phyloP scores from a whole-genome alignment of 2,888 invertebrate species.

The Alloscopus bannaensis region DNA sequence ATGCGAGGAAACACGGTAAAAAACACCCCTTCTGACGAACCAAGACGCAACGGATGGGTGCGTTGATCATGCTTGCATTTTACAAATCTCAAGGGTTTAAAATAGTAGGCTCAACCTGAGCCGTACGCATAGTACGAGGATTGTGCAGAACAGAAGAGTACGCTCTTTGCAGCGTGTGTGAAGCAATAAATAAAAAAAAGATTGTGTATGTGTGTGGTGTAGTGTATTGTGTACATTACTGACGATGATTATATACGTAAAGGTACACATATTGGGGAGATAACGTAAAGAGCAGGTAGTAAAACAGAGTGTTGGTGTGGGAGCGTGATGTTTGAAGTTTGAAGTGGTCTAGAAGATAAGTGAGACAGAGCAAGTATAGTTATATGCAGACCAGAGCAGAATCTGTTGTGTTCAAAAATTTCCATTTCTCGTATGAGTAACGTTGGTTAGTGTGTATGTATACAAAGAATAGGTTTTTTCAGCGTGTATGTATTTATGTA shows the following conservation, averaged over 20 bases:
- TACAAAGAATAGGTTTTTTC: slow-evolving; percentile 14
- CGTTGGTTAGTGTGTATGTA: slow-evolving; percentile 23
- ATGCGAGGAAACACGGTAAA: background rate
- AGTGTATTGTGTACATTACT: slow-evolving; percentile 49
- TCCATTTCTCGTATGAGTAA: slow-evolving; percentile 43
- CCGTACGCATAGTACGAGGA: slow-evolving; percentile 17
- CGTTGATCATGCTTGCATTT: slow-evolving; percentile 26
- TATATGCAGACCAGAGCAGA: too few species aligned
- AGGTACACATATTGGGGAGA: too few species aligned
- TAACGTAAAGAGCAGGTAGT: too few species aligned
- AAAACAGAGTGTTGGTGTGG: too few species aligned
- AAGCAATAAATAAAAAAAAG: slow-evolving; percentile 47
- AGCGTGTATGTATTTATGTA: slow-evolving; percentile 7
- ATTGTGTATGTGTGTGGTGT: too few species aligned
- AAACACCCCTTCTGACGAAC: background rate
- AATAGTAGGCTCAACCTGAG: slow-evolving; percentile 3
- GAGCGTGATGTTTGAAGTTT: too few species aligned
- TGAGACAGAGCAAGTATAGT: too few species aligned
- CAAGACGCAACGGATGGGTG: slow-evolving; percentile 47
- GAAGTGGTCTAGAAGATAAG: too few species aligned
- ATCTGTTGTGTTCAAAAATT: too few species aligned
- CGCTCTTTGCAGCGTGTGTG: slow-evolving; percentile 31
- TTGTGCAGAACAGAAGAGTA: too few species aligned
- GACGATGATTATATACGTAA: too few species aligned
- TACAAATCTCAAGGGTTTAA: slow-evolving; percentile 24